Evolutionary conservation across 2,888 invertebrate genomes (phyloP).

Genomic region (Chirona hameri): DNA sequence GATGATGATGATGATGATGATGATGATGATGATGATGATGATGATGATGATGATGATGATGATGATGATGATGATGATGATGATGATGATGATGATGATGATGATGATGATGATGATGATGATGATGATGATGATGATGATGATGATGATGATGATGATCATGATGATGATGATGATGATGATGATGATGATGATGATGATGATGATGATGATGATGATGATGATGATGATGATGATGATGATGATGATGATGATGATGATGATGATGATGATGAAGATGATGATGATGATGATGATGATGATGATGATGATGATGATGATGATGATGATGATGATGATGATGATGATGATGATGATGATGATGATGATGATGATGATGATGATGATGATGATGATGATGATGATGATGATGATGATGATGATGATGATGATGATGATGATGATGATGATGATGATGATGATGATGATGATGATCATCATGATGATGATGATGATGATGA

Average conservation of each 20-base stretch:
- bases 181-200: constrained; percentile 22
- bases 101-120: background rate
- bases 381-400: constrained; percentile 22
- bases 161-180: constrained; percentile 22
- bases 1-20: constrained; percentile 22
- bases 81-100: constrained; percentile 22
- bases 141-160: constrained; percentile 12
- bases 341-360: constrained; percentile 2
- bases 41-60: constrained; percentile 22
- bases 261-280: constrained; percentile 12
- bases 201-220: constrained; percentile 22
- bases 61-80: constrained; percentile 22
- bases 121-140: constrained; percentile 11
- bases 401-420: constrained; percentile 22
- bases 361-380: constrained; percentile 22
- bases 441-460: constrained; percentile 22
- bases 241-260: constrained; percentile 22
- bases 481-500: constrained; percentile 22
- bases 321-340: background rate
- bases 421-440: constrained; percentile 22
- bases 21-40: constrained; percentile 22
- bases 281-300: constrained; percentile 22
- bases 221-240: constrained; percentile 22
- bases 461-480: constrained; percentile 5
- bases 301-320: too few relatives aligned